phyloP scores from a whole-genome alignment of 1,140 invertebrate genomes.

The Hetaerina americana region DNA sequence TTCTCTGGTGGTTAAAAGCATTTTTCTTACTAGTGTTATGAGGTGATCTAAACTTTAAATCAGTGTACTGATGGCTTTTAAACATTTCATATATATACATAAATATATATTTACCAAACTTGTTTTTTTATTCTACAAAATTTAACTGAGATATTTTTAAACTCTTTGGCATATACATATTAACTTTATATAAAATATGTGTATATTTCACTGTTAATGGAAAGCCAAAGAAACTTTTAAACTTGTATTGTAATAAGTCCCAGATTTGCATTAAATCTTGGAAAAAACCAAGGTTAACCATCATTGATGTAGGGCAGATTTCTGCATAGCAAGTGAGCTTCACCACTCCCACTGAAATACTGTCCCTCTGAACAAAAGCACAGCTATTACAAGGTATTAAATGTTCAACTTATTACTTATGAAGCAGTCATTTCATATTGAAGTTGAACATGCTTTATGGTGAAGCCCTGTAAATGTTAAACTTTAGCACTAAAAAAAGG shows the following conservation, averaged over 20 bases:
- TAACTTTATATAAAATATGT: neutral
- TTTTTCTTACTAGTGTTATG: neutral
- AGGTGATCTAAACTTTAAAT: neutral
- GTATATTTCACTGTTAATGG: neutral
- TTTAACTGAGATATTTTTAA: constrained; percentile 1
- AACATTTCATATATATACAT: neutral
- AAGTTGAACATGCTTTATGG: constrained; percentile 5
- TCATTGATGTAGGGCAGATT: neutral
- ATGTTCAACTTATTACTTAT: neutral
- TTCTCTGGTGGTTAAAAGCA: neutral
- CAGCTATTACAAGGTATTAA: neutral
- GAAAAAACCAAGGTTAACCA: neutral
- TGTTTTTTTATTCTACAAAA: neutral
- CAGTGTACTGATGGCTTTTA: neutral
- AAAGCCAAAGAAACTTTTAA: neutral
- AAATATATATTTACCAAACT: neutral
- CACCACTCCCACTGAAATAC: neutral
- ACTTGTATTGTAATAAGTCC: neutral
- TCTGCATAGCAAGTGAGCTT: neutral
- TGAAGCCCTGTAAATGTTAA: neutral
- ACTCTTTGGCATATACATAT: neutral
- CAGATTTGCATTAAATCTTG: neutral
- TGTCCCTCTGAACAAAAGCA: neutral
- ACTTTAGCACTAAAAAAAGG: neutral
- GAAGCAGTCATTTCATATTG: constrained; percentile 6